phyloP scores from a whole-genome alignment of 2,797 vertebrate genomes.

The Protosalanx chinensis region DNA sequence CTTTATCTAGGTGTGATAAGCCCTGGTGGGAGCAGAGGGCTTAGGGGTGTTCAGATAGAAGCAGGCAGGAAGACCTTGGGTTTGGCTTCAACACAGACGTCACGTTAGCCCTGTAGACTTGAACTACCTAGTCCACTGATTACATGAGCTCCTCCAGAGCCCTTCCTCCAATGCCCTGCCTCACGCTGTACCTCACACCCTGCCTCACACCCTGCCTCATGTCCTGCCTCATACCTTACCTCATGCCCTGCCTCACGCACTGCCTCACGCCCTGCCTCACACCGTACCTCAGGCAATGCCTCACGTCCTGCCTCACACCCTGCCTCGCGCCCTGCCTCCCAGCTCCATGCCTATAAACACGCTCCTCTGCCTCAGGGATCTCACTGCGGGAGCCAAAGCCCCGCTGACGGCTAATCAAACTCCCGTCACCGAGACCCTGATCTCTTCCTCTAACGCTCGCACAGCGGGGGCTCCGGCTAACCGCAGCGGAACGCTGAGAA shows the following conservation, averaged over 20 bases:
- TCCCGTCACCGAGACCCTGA: neutral
- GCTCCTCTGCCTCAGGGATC: neutral
- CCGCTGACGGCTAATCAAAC: conserved; percentile 10
- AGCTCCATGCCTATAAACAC: neutral
- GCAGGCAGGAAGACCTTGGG: too few species aligned
- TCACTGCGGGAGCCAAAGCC: conserved; percentile 6
- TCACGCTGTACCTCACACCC: too few species aligned
- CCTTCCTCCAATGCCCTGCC: too few species aligned
- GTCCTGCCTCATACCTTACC: too few species aligned
- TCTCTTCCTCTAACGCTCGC: neutral
- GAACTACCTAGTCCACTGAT: too few species aligned
- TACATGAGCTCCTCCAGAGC: too few species aligned
- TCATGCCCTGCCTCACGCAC: too few species aligned
- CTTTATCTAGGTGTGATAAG: neutral
- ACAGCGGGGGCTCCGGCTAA: neutral
- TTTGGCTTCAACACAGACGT: too few species aligned
- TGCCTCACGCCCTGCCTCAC: neutral
- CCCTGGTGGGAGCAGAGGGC: neutral
- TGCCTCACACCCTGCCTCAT: too few species aligned
- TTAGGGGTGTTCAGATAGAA: neutral
- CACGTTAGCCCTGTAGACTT: too few species aligned
- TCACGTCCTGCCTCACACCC: too few species aligned
- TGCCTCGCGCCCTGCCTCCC: neutral
- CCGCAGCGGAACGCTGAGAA: neutral
- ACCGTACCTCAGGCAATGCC: too few species aligned